Conservation (phyloP, 1,140 invertebrate genomes). For the Zeugodacus cucurbitae region DNA sequence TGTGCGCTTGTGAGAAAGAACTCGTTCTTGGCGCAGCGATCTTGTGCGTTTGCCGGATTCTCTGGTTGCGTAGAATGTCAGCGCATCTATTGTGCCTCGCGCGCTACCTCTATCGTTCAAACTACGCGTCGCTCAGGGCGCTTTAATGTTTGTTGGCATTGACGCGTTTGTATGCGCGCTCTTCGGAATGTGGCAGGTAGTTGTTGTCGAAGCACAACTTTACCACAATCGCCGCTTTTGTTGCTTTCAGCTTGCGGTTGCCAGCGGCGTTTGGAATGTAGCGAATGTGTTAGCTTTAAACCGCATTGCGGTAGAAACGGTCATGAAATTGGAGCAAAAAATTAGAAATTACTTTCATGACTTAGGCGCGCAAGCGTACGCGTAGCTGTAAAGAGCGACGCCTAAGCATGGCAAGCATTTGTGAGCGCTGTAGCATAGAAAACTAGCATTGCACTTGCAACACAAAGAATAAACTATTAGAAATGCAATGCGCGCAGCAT, state of each 20-base stretch:
- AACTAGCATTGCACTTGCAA: neutral
- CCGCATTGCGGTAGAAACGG: neutral
- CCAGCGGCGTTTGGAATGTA: neutral
- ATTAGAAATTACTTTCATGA: neutral
- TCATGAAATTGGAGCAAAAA: neutral
- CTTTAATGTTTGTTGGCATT: neutral
- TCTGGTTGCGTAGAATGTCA: neutral
- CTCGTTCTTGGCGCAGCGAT: neutral
- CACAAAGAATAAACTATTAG: neutral
- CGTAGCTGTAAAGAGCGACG: neutral
- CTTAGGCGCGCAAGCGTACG: neutral
- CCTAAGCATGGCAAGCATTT: neutral
- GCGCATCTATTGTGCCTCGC: neutral
- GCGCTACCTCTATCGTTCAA: neutral
- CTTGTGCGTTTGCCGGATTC: neutral
- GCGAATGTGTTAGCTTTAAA: neutral
- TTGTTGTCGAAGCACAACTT: neutral
- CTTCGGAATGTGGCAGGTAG: neutral
- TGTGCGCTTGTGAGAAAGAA: neutral
- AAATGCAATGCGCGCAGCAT: neutral
- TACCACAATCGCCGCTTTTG: neutral
- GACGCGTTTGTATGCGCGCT: neutral
- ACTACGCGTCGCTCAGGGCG: neutral
- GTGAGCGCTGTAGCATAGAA: neutral
- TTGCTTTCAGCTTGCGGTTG: neutral